Evolutionary conservation across 2,113 vertebrate genomes (phyloP).

Genomic region (Casuarius casuarius): DNA sequence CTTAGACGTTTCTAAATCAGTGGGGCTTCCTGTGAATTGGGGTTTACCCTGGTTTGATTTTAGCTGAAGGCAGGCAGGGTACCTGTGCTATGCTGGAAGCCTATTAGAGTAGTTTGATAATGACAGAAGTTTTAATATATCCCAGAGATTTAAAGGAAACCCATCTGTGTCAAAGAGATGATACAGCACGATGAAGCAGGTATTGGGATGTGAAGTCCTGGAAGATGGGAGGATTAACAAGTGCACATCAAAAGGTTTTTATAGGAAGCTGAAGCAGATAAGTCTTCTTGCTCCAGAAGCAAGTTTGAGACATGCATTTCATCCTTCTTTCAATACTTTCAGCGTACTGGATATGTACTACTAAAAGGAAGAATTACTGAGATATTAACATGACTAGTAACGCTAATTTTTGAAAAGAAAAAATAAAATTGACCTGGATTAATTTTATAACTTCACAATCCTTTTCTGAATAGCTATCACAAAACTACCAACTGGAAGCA

Average conservation of each 20-base stretch:
- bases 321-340: neutral
- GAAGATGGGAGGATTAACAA: constrained; percentile 40
- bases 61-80: neutral
- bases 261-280: neutral
- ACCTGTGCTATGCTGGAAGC: neutral
- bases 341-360: neutral
- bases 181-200: neutral
- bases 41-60: neutral
- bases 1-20: neutral
- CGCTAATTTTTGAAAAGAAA: neutral
- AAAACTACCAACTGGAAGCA: neutral
- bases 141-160: constrained; percentile 35
- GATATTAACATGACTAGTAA: neutral
- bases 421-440: neutral
- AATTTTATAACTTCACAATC: neutral
- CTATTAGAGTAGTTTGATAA: neutral
- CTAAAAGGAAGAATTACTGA: constrained; percentile 6
- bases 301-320: constrained; percentile 11
- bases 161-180: constrained; percentile 5
- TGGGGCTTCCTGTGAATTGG: neutral
- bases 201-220: constrained; percentile 11
- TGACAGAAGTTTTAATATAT: constrained; percentile 1
- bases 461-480: neutral
- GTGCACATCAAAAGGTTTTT: constrained; percentile 25
- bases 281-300: constrained; percentile 2